Conservation (phyloP, 2,113 vertebrate species). For the Bujurquina vittata region DNA sequence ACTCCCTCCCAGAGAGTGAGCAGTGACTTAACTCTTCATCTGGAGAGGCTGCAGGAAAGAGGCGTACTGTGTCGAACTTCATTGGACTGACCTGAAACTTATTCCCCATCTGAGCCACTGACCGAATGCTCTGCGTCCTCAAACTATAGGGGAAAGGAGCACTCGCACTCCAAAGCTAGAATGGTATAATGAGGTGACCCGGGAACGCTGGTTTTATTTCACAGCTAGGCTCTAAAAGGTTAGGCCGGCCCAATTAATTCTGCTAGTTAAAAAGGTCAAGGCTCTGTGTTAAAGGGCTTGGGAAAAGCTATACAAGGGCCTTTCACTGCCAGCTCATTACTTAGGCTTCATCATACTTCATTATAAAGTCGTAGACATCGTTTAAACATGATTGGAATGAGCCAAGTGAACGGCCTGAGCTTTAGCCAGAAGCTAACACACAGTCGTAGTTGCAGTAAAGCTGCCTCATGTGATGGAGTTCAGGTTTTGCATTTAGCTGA, state of each 20-base stretch:
- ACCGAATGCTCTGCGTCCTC: conserved; percentile 47
- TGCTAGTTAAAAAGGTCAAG: conserved; percentile 83
- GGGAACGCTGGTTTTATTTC: conserved; percentile 72
- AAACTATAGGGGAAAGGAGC: conserved; percentile 55
- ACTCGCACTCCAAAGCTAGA: conserved; percentile 61
- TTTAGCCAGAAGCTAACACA: conserved; percentile 9
- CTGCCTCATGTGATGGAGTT: not conserved
- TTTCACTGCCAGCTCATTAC: conserved; percentile 72
- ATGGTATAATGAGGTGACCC: conserved; percentile 78
- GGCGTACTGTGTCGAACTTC: conserved; percentile 47
- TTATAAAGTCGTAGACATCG: conserved; percentile 71
- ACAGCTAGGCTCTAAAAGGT: conserved; percentile 78
- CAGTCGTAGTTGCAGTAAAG: not conserved
- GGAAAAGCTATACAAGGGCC: conserved; percentile 63
- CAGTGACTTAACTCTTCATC: not conserved
- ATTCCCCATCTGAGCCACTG: conserved; percentile 60
- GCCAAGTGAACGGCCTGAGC: not conserved
- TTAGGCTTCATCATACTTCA: conserved; percentile 76
- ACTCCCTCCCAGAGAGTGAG: not conserved
- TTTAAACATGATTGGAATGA: conserved; percentile 70
- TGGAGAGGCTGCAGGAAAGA: conserved; percentile 32
- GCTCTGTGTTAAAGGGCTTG: conserved; percentile 72
- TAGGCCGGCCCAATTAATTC: conserved; percentile 82
- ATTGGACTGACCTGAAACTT: conserved; percentile 74
- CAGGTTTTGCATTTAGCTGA: not conserved